Evolutionary conservation across 2,888 invertebrate genomes (phyloP), one percentile per base, ranked within the genome.

Genomic region (Myopa testacea): DNA sequence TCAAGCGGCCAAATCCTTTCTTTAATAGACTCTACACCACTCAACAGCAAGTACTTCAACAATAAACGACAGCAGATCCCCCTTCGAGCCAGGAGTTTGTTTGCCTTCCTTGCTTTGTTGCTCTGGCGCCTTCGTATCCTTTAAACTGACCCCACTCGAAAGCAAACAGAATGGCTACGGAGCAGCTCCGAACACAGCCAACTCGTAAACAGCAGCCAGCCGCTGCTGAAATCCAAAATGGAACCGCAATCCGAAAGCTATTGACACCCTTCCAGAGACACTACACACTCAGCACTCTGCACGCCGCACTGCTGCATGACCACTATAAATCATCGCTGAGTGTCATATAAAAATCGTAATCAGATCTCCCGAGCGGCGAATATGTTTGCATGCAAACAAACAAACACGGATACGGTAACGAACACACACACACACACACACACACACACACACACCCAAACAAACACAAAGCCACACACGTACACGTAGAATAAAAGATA

Each of bases 281-380:
- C 37, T 65, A 83, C 83, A 84, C 85, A 85, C 87, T 84, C 83
- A 1, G 34, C 14, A 26, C 37, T 65, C 84, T 82, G 84, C 85
- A 85, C 87, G 84, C 83, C 85, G 85, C 87, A 84, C 83, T 82
- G 84, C 85, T 85, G 86, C 85, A 86, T 85, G 87, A 82, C 86
- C 87, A 38, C 84, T 68, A 87, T 87, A 87, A 87, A 88, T 88
- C 88, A 88, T 86, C 86, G 83, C 85, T 85, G 87, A 87, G 87
- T 88, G 88, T 87, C 88, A 85, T 87, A 89, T 88, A 88, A 88
- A 88, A 88, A 85, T 87, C 88, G 88, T 89, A 89, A 88, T 88
- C 89, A 88, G 89, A 87, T 89, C 87, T 86, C 45, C 45, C 86
- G 84, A 87, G 86, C 84, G 85, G 81, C 79, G 83, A 84, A 84